A percentile compares a stretch with the other conserved stretches of the same genome.
Evolutionary conservation across 2,113 vertebrate species (phyloP).

Genomic region (Thymallus thymallus): DNA sequence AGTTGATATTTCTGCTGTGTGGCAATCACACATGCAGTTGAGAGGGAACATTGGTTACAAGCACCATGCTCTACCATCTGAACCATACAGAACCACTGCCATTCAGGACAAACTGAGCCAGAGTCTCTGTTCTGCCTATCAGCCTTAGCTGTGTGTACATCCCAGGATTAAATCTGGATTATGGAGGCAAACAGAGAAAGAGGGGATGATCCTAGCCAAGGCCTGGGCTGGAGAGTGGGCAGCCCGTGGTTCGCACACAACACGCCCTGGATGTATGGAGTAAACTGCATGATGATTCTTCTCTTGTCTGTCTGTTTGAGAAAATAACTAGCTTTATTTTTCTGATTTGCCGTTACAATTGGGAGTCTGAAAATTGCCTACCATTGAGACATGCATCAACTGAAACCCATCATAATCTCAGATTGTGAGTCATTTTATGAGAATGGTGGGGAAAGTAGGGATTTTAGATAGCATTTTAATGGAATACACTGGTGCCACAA

Average conservation of each 20-base stretch:
- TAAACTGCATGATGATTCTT: not conserved
- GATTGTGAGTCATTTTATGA: not conserved
- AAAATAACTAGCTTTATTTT: not conserved
- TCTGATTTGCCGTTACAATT: too few relatives aligned
- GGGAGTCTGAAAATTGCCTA: not conserved
- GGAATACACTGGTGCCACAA: not conserved
- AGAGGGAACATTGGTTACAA: too few relatives aligned
- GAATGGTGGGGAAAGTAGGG: not conserved
- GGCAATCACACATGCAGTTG: too few relatives aligned
- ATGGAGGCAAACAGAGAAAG: slow-evolving; percentile 43
- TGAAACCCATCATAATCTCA: too few relatives aligned
- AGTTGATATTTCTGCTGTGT: too few relatives aligned
- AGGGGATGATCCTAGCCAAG: slow-evolving; percentile 32
- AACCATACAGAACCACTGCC: slow-evolving; percentile 9
- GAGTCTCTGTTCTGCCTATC: not conserved
- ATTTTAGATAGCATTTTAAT: not conserved
- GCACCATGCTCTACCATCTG: too few relatives aligned
- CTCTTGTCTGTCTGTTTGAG: not conserved
- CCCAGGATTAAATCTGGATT: slow-evolving; percentile 48
- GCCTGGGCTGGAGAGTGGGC: slow-evolving; percentile 21
- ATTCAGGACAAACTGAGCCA: slow-evolving; percentile 28
- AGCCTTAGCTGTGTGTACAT: slow-evolving; percentile 24
- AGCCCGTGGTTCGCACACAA: not conserved
- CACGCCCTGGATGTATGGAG: not conserved
- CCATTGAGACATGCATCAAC: too few relatives aligned